Evolutionary conservation across 1,140 invertebrate genomes (phyloP).

Genomic region (Ceratosolen fusciceps): DNA sequence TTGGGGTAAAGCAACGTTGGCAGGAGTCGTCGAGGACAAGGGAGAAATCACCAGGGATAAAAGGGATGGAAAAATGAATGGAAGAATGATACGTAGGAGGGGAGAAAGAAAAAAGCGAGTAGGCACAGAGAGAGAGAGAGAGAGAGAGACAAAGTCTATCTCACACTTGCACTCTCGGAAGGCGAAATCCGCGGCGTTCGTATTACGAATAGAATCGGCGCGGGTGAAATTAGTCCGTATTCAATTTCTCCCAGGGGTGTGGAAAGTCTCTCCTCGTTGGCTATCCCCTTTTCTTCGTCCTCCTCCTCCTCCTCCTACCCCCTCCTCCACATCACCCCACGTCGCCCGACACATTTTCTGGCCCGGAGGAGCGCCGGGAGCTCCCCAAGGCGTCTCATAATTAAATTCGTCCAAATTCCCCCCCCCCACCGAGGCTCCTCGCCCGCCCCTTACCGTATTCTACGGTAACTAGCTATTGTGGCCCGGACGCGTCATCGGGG

Average conservation of each 20-base stretch:
- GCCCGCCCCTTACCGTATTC: too few relatives aligned
- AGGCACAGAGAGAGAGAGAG: too few relatives aligned
- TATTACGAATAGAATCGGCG: constrained; percentile 59
- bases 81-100: too few relatives aligned
- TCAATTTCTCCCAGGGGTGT: constrained; percentile 68
- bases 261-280: constrained; percentile 30
- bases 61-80: too few relatives aligned
- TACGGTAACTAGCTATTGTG: constrained; percentile 72
- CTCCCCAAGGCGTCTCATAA: constrained; percentile 70
- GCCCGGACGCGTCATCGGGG: constrained; percentile 57
- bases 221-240: constrained; percentile 70
- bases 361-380: constrained; percentile 48
- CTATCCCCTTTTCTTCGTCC: background rate
- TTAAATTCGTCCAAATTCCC: constrained; percentile 72
- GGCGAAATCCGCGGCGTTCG: constrained; percentile 54
- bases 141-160: constrained; percentile 24
- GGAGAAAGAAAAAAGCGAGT: too few relatives aligned
- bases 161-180: constrained; percentile 30
- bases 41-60: constrained; percentile 1
- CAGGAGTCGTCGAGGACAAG: constrained; percentile 19
- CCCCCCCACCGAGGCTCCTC: constrained; percentile 59
- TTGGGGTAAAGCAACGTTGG: background rate
- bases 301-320: too few relatives aligned
- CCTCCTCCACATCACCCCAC: too few relatives aligned
- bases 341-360: constrained; percentile 13